Evolutionary conservation across 2,797 vertebrate genomes (phyloP), one percentile per base, ranked within the genome.

Genomic region (Enteromius radiatus): DNA sequence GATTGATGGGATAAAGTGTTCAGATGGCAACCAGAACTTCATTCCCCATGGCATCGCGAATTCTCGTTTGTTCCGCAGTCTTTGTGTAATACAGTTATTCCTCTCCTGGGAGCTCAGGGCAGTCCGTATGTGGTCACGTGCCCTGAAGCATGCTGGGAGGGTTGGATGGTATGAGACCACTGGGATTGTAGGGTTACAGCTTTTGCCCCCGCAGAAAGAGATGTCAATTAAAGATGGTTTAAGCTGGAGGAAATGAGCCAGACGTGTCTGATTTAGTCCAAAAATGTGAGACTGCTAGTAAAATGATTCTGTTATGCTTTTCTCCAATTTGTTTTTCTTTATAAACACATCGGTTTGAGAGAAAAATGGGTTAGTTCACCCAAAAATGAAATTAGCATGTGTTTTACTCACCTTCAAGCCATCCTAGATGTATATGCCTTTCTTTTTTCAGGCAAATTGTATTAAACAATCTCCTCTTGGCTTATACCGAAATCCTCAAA

Each of bases 1-100:
- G 79, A 85, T 26, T 77, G 84, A 85, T 81, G 63, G 38, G 19
- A 21, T 43, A 23, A 21, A 5, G 28, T 33, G 59, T 78, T 82
- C 45, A 78, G 79, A 65, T 81, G 65, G 74, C 15, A 54, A 28
- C 73, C 56, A 77, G 61, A 63, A 69, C 77, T 80, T 63, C 17
- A 15, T 47, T 79, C 78, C 49, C 41, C 70, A 33, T 23, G 26
- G 26, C 64, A 63, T 69, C 52, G 38, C n/a, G 17, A 38, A 68
- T 76, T 70, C 52, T 61, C 15, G 67, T 69, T 61, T 61, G 52
- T 80, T 71, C 68, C 23, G 9, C 41, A 21, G 54, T 64, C 59
- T 81, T 75, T 74, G 80, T 81, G 43, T 65, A 33, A 41, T 65
- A 4, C 36, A 45, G 68, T 67, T 78, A 56, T 73, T 75, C 14